A percentile compares a stretch with the other conserved stretches of the same genome.
These are phyloP conservation scores for Tympanoctomys barrerae DNA, from an alignment of 2,797 vertebrate species.

Conservation along the genomic window DNA sequence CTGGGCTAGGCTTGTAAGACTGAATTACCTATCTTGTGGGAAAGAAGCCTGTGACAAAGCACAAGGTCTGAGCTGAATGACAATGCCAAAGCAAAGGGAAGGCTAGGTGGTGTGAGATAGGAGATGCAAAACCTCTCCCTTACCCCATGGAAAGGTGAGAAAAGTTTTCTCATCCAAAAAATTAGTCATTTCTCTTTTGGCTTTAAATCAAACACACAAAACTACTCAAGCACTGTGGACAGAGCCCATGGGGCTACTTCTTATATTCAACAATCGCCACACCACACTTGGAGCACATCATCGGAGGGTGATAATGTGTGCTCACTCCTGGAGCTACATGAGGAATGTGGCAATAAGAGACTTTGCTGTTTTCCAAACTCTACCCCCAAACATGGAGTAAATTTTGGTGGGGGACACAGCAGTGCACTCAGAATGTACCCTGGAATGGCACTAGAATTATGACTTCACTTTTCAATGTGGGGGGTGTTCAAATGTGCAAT, in stretches of 20 bases:
- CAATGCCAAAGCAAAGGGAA: slow-evolving; percentile 13
- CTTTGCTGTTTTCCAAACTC: slow-evolving; percentile 67
- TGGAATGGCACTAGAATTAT: slow-evolving; percentile 44
- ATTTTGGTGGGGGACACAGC: not conserved
- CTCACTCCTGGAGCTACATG: slow-evolving; percentile 36
- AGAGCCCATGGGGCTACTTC: slow-evolving; percentile 67
- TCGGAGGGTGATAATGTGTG: slow-evolving; percentile 51
- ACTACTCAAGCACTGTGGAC: slow-evolving; percentile 45
- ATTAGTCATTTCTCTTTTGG: slow-evolving; percentile 69
- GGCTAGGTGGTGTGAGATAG: not conserved
- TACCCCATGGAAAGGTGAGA: not conserved
- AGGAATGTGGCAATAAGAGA: slow-evolving; percentile 36
- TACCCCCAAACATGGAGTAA: not conserved
- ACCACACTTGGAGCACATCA: not conserved
- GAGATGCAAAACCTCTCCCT: not conserved
- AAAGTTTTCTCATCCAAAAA: slow-evolving; percentile 64
- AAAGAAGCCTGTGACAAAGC: not conserved
- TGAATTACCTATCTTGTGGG: not conserved
- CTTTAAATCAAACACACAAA: slow-evolving; percentile 73
- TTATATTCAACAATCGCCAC: slow-evolving; percentile 25
- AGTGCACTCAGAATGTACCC: not conserved
- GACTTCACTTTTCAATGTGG: slow-evolving; percentile 62
- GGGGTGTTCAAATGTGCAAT: slow-evolving; percentile 39
- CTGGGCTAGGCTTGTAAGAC: not conserved
- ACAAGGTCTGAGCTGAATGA: not conserved